These are phyloP conservation scores for Uria aalge DNA, from an alignment of 2,113 vertebrate genomes.

Conservation along the genomic window DNA sequence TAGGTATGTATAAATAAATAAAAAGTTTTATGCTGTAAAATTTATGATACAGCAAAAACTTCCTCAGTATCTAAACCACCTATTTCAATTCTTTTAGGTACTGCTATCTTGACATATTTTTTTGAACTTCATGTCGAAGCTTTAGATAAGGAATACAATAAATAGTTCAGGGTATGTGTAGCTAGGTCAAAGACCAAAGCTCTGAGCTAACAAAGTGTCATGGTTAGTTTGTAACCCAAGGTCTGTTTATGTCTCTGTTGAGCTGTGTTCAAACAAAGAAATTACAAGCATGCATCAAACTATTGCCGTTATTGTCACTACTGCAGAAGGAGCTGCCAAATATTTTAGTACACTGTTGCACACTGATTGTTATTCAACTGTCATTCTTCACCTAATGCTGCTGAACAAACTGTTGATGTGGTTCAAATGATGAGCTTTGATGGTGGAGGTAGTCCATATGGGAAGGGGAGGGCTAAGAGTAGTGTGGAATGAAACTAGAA, in stretches of 20 bases:
- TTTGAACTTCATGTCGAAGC: neutral
- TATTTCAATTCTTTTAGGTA: neutral
- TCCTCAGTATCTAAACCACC: neutral
- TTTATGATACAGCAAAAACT: neutral
- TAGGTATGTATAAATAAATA: neutral
- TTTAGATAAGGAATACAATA: neutral
- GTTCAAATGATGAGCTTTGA: neutral
- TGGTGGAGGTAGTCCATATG: neutral
- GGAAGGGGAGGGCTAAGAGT: neutral
- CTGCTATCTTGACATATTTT: neutral
- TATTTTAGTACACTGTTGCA: neutral
- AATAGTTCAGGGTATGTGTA: neutral
- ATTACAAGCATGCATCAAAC: neutral
- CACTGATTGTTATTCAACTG: neutral
- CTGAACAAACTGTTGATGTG: neutral
- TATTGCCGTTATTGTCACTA: neutral
- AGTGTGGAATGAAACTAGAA: neutral
- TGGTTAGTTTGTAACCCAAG: neutral
- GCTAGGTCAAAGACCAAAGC: neutral
- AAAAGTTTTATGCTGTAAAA: neutral
- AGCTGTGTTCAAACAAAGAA: neutral
- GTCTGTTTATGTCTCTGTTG: neutral
- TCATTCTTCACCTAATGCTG: neutral
- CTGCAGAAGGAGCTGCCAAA: neutral
- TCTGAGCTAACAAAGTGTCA: neutral